phyloP scores from a whole-genome alignment of 1,140 invertebrate genomes.

The Sinonovacula constricta region DNA sequence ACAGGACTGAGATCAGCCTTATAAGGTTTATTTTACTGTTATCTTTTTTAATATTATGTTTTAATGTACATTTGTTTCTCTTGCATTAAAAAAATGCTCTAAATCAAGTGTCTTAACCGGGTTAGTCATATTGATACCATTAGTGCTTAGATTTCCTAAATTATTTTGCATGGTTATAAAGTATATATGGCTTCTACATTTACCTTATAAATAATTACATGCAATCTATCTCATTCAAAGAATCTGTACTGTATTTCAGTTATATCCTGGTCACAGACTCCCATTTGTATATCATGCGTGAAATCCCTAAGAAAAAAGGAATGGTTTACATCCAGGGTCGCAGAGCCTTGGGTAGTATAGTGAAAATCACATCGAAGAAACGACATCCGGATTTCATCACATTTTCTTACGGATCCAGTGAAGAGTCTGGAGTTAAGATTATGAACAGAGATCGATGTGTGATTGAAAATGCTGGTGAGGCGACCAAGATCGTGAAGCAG shows the following conservation, averaged over 20 bases:
- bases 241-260: conserved; percentile 81
- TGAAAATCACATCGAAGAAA: conserved; percentile 97
- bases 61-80: too few species aligned
- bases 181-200: too few species aligned
- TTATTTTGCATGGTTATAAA: too few species aligned
- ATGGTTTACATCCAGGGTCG: conserved; percentile 91
- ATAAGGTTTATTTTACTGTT: too few species aligned
- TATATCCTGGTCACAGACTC: conserved; percentile 92
- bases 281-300: conserved; percentile 92
- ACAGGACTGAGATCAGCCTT: too few species aligned
- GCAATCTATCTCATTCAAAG: too few species aligned
- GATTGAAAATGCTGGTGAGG: conserved; percentile 93
- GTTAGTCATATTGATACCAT: too few species aligned
- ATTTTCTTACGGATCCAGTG: conserved; percentile 93
- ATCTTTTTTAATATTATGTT: too few species aligned
- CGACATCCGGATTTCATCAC: conserved; percentile 96
- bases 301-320: conserved; percentile 86
- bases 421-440: conserved; percentile 81
- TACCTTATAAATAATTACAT: too few species aligned
- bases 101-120: too few species aligned
- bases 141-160: too few species aligned
- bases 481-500: conserved; percentile 89
- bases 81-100: too few species aligned
- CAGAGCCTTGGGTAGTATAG: conserved; percentile 91
- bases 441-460: conserved; percentile 94